Evolutionary conservation across 35 echinoderm and acorn worm genomes (phyloP).

Genomic region (Amphiura filiformis): DNA sequence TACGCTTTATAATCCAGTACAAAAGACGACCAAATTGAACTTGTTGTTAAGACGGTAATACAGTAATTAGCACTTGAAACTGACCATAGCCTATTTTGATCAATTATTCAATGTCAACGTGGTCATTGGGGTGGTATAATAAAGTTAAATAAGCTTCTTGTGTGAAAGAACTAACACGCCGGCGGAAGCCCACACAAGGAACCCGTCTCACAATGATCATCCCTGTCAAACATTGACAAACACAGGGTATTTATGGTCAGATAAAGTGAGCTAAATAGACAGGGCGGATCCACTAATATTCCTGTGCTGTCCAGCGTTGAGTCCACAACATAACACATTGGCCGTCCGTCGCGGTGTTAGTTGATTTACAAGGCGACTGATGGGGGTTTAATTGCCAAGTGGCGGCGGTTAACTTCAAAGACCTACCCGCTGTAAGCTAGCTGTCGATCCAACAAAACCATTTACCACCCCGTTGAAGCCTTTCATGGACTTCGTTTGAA

Average conservation of each 20-base stretch:
- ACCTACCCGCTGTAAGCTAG: not conserved
- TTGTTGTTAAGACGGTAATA: no score
- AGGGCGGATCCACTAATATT: conserved; percentile 10
- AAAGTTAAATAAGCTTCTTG: no score
- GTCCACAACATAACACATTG: no score
- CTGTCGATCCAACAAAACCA: conserved; percentile 37
- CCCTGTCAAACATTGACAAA: not conserved
- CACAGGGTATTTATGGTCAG: conserved; percentile 1
- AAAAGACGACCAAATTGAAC: no score
- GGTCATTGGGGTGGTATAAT: no score
- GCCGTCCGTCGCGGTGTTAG: not conserved
- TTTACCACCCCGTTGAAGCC: conserved; percentile 34
- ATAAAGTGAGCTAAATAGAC: conserved; percentile 43
- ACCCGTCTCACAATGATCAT: not conserved
- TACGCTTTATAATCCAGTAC: no score
- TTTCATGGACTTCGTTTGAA: conserved; percentile 14
- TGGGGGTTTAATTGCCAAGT: conserved; percentile 46
- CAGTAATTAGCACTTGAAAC: not conserved
- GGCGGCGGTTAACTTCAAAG: conserved; percentile 37
- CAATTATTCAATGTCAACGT: not conserved
- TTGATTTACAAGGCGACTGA: conserved; percentile 48
- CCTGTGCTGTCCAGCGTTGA: not conserved
- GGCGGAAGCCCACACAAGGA: conserved; percentile 10
- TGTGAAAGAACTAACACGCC: not conserved
- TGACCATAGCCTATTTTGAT: not conserved